Conservation (phyloP, 1,140 invertebrate species). For the Drosophila azteca region DNA sequence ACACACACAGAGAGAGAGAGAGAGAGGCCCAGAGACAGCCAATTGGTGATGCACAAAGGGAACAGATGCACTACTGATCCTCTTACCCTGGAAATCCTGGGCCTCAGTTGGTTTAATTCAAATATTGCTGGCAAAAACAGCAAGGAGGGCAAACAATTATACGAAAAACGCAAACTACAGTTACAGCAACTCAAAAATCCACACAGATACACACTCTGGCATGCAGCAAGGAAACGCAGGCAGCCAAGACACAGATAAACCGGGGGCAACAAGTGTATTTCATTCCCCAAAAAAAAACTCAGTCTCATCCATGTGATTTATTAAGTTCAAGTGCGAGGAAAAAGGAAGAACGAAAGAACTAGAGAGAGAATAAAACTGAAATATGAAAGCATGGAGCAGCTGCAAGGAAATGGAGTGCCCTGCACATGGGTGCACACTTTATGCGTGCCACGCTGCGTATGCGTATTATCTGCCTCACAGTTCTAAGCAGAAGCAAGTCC, state of each 20-base stretch:
- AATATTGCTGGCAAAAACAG: slow-evolving; percentile 38
- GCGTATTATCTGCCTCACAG: slow-evolving; percentile 30
- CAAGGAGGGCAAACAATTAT: slow-evolving; percentile 58
- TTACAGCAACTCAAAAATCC: too few relatives aligned
- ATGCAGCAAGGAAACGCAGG: slow-evolving; percentile 9
- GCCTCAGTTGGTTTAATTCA: slow-evolving; percentile 13
- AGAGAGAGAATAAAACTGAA: slow-evolving; percentile 38
- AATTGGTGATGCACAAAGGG: slow-evolving; percentile 42
- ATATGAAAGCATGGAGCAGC: slow-evolving; percentile 33
- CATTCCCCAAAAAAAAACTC: slow-evolving; percentile 17
- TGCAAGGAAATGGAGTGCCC: slow-evolving; percentile 37
- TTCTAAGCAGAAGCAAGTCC: slow-evolving; percentile 39
- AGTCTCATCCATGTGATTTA: slow-evolving; percentile 52
- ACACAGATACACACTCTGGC: slow-evolving; percentile 11
- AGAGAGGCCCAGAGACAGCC: neutral
- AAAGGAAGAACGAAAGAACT: neutral
- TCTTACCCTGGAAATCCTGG: neutral
- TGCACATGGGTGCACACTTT: slow-evolving; percentile 30
- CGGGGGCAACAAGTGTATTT: slow-evolving; percentile 57
- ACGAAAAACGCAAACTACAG: slow-evolving; percentile 1
- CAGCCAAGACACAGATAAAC: slow-evolving; percentile 4
- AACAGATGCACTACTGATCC: neutral
- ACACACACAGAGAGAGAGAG: neutral
- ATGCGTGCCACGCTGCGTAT: slow-evolving; percentile 45
- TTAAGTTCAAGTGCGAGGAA: slow-evolving; percentile 42